Base-by-base conservation (phyloP, 2,888 invertebrate species). In the Volucella zonaria region DNA sequence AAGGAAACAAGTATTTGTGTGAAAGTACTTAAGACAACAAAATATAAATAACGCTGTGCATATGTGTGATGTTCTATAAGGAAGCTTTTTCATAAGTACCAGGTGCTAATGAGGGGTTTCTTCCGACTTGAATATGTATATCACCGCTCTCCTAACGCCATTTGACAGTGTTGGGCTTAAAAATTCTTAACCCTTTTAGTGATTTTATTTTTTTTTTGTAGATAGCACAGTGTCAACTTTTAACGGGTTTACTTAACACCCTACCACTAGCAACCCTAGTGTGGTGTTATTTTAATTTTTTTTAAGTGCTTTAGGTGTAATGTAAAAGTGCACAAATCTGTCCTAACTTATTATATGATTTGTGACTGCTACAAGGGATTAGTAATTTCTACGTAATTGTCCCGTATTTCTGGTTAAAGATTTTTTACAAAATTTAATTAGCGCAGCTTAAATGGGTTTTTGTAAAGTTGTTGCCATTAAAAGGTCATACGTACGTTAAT, bases 91-190 rank as follows among this genome's bases (percentile, higher is more conserved):
- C 42, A 52, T 45, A 74, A 18, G 61, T 11, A 38, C 12, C 6
- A 38, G 40, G 62, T 47, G 58, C 58, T 66, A 58, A 66, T 58
- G 75, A 59, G 66, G 66, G 75, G 67, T 67, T 74, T 74, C 73
- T 45, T 31, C 31, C 31, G 31, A 31, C 31, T 31, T 31, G 31
- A 31, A 31, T 38, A 47, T 51, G 31, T 23, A 56, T 54, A 56
- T 64, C n/a, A 14, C 18, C 47, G 14, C 18, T 12, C 8, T 15
- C 18, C 47, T 8, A 2, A 58, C 15, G 3, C 31, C 52, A 31
- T 8, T 51, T 66, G 42, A 59, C 23, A 42, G 43, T 51, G 75
- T 52, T 59, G 8, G 31, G 75, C 75, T 74, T 64, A 31, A 8
- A 73, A 51, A 73, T 31, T 15, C 15, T 14, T 43, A 45, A 67